Evolutionary conservation across 1,140 invertebrate species (phyloP).

Genomic region (Trachymyrmex cornetzi): DNA sequence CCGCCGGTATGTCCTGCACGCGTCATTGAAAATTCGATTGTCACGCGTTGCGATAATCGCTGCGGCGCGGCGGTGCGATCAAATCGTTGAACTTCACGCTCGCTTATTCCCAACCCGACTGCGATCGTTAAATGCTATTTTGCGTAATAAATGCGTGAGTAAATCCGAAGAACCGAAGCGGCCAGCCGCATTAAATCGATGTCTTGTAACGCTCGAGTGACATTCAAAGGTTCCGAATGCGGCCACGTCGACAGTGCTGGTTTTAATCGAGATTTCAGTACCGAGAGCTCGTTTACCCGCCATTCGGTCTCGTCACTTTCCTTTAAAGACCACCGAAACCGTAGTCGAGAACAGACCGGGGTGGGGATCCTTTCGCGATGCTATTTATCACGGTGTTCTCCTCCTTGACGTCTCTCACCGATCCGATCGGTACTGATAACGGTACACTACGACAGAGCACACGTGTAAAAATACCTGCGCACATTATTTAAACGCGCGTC

Average conservation of each 20-base stretch:
- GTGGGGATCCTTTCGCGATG: slow-evolving; percentile 35
- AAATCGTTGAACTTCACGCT: slow-evolving; percentile 28
- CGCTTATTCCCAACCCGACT: slow-evolving; percentile 14
- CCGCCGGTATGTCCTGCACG: not conserved
- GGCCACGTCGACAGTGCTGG: slow-evolving; percentile 38
- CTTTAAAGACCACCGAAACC: slow-evolving; percentile 76
- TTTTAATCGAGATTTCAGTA: slow-evolving; percentile 68
- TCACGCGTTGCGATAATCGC: slow-evolving; percentile 20
- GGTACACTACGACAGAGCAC: slow-evolving; percentile 60
- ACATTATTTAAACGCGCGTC: slow-evolving; percentile 59
- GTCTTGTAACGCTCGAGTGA: slow-evolving; percentile 55
- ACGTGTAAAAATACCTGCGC: slow-evolving; percentile 46
- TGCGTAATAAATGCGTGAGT: slow-evolving; percentile 57
- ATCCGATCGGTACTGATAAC: slow-evolving; percentile 73
- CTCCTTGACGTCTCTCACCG: slow-evolving; percentile 61
- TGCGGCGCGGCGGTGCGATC: not conserved
- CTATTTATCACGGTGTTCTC: slow-evolving; percentile 70
- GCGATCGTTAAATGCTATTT: slow-evolving; percentile 37
- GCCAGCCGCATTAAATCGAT: slow-evolving; percentile 19
- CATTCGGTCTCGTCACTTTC: slow-evolving; percentile 72
- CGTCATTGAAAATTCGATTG: slow-evolving; percentile 53
- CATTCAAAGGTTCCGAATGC: slow-evolving; percentile 55
- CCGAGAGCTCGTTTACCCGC: slow-evolving; percentile 63
- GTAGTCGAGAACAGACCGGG: slow-evolving; percentile 28
- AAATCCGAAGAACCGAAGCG: slow-evolving; percentile 44